phyloP scores from a whole-genome alignment of 2,113 vertebrate species.

The Lasiurus borealis region DNA sequence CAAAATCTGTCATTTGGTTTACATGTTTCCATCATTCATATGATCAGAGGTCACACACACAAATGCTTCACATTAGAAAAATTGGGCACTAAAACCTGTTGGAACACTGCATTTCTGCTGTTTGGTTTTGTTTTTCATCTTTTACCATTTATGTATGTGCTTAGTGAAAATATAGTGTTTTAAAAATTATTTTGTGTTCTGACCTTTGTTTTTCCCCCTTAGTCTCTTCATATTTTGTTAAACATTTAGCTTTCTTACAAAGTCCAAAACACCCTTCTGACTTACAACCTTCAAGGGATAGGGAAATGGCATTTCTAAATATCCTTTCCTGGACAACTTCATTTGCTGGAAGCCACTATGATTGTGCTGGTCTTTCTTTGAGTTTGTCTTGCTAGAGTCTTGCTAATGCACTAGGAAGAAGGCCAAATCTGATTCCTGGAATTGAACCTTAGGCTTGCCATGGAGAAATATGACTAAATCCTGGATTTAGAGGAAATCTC shows the following conservation, averaged over 20 bases:
- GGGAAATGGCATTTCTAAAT: neutral
- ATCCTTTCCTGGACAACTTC: neutral
- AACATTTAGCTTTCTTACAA: slow-evolving; percentile 10
- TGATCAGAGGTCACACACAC: neutral
- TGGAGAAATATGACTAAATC: slow-evolving; percentile 63
- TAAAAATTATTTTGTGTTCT: slow-evolving; percentile 4
- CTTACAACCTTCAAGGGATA: no score
- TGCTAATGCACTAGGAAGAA: slow-evolving; percentile 36
- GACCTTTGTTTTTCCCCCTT: neutral
- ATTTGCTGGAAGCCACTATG: neutral
- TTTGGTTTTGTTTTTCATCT: neutral
- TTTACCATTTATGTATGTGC: neutral
- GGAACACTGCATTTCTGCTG: neutral
- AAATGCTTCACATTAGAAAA: neutral
- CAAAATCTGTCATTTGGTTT: slow-evolving; percentile 18
- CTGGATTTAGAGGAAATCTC: slow-evolving; percentile 62
- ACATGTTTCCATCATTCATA: neutral
- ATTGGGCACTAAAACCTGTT: neutral
- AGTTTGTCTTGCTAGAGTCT: slow-evolving; percentile 46
- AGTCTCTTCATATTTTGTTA: slow-evolving; percentile 29
- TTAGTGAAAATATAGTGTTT: neutral
- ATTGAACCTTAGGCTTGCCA: slow-evolving; percentile 52
- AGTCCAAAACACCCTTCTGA: neutral
- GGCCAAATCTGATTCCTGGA: slow-evolving; percentile 70
- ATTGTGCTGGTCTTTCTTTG: slow-evolving; percentile 12